These are phyloP conservation scores for Sminthurides aquaticus DNA, from an alignment of 2,888 invertebrate genomes.

Conservation along the genomic window DNA sequence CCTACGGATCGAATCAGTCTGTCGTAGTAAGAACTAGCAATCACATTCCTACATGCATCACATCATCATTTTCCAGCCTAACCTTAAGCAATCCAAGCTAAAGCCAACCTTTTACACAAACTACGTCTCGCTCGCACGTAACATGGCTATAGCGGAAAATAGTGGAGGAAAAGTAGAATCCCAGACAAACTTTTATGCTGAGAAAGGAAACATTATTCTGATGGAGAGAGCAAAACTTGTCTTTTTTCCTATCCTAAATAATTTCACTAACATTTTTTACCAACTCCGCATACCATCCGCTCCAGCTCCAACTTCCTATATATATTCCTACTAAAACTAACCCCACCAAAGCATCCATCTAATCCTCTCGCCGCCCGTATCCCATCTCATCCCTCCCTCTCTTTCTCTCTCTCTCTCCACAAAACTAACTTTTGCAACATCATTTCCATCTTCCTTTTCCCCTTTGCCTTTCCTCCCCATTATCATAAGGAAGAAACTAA, in stretches of 20 bases:
- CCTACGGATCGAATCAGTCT: too few species aligned
- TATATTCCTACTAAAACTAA: neutral
- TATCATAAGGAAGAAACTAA: neutral
- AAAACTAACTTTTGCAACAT: neutral
- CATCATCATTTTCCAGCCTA: neutral
- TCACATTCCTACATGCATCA: too few species aligned
- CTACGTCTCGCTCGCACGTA: neutral
- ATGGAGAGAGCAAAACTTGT: neutral
- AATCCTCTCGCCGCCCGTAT: too few species aligned
- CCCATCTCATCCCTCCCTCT: too few species aligned
- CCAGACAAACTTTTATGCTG: neutral
- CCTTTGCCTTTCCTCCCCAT: neutral
- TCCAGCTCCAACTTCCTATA: neutral
- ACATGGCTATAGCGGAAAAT: too few species aligned
- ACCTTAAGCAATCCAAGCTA: neutral
- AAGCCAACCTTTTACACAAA: too few species aligned
- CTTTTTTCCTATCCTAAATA: constrained; percentile 4
- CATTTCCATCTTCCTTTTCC: neutral
- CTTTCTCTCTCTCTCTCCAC: neutral
- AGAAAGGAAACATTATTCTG: constrained; percentile 8
- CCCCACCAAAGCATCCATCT: too few species aligned
- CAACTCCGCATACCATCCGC: too few species aligned
- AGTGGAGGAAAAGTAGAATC: neutral
- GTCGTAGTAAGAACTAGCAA: too few species aligned
- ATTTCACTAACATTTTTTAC: constrained; percentile 2